These are phyloP conservation scores for Argyrosomus japonicus DNA, from an alignment of 2,113 vertebrate species.

Conservation along the genomic window DNA sequence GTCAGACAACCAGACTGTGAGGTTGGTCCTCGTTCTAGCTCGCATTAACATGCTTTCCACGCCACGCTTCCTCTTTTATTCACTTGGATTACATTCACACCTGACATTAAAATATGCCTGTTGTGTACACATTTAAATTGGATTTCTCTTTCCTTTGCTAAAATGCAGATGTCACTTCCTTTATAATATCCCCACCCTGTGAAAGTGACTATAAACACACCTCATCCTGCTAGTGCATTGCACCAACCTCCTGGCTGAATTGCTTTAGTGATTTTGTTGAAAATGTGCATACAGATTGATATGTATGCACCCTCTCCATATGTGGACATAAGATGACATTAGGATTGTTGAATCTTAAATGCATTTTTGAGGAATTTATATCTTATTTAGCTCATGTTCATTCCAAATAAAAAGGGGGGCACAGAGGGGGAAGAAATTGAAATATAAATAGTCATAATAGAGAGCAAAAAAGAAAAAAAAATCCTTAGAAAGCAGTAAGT, in stretches of 20 bases:
- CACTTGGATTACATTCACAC: constrained; percentile 38
- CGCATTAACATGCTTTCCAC: constrained; percentile 27
- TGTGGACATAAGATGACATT: neutral
- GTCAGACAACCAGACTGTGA: neutral
- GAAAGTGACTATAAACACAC: constrained; percentile 10
- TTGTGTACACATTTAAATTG: constrained; percentile 22
- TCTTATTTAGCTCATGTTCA: neutral
- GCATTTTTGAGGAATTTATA: neutral
- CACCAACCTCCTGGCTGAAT: neutral
- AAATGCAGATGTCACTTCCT: constrained; percentile 23
- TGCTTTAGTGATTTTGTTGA: neutral
- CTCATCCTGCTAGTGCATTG: neutral
- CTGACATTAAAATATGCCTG: constrained; percentile 26
- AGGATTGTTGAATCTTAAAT: neutral
- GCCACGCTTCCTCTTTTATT: constrained; percentile 11
- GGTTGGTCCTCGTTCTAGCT: neutral
- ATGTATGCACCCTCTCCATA: neutral
- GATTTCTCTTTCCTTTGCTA: constrained; percentile 11
- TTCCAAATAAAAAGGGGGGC: neutral
- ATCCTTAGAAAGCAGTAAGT: neutral
- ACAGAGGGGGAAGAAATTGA: neutral
- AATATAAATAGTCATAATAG: constrained; percentile 6
- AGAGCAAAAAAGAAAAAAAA: neutral
- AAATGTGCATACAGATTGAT: neutral
- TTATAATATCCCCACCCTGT: neutral